Evolutionary conservation across 1,140 invertebrate species (phyloP), one percentile per base, ranked within the genome.

Genomic region (Druon quercuslanigerum): DNA sequence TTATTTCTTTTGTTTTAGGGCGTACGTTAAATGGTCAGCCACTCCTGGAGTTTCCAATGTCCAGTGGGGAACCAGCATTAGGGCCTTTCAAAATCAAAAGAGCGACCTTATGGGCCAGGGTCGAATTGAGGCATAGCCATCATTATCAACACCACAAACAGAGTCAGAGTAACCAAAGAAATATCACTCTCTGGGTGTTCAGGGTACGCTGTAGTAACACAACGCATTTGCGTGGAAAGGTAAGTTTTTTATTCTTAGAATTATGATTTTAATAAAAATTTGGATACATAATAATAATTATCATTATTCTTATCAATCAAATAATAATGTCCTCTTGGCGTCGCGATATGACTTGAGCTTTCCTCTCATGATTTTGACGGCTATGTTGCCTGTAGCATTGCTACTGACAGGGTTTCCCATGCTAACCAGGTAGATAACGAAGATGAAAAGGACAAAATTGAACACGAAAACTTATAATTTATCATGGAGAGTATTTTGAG

Each of bases 11-110:
- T 86, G 82, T 93, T 92, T 71, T 92, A 97, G 96, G 96, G 86
- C 93, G 94, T 79, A 94, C 94, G 83, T 91, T 96, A 77, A 97
- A 97, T 87, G 95, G 96, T 8, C 96, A 97, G 87, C 94, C 95
- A 40, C 92, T 97, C 73, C 92, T 98, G 72, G 96, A 97, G 89
- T 97, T 98, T 91, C 94, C 93, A 76, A 94, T 95, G 83, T 86
- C 93, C 86, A 90, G 92, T 91, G 82, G 92, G 91, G 86, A 93
- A 92, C 85, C 92, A 87, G 84, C 92, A 87, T 75, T 89, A 79
- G 93, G 93, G 83, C 93, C 95, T 72, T 88, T 95, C 19, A 92
- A 92, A 75, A 95, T 96, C 72, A 95, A 95, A 76, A 92, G 94
- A 51, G 96, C 96, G 1, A 94, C 94, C 51, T 91, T 97, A 66